phyloP scores from a whole-genome alignment of 2,113 vertebrate species.

The Pica pica region DNA sequence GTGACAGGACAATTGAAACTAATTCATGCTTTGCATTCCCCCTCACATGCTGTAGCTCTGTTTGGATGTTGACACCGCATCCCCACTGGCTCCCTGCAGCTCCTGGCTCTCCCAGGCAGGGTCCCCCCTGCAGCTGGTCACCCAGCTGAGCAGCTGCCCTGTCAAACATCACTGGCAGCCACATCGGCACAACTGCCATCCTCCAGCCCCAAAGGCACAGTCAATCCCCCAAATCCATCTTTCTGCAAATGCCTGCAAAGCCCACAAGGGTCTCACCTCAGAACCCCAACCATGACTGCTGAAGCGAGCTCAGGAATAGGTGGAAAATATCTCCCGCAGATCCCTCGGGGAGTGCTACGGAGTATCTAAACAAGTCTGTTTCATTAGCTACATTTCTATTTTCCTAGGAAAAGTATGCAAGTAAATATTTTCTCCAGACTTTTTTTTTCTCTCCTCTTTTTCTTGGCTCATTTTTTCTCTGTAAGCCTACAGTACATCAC shows the following conservation, averaged over 20 bases:
- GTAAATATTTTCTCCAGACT: slow-evolving; percentile 47
- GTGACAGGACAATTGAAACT: background rate
- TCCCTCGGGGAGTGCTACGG: background rate
- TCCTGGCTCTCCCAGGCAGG: background rate
- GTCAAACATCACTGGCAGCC: rapidly evolving
- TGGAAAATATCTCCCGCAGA: background rate
- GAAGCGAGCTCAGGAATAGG: background rate
- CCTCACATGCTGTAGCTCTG: background rate
- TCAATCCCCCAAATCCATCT: rapidly evolving
- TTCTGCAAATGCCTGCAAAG: background rate
- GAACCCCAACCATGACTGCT: background rate
- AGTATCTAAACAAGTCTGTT: slow-evolving; percentile 22
- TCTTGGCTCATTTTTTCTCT: slow-evolving; percentile 35
- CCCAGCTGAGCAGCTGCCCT: rapidly evolving
- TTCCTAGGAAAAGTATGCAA: slow-evolving; percentile 53
- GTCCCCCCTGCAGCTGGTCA: rapidly evolving
- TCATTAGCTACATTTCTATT: slow-evolving; percentile 30
- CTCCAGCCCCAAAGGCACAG: background rate
- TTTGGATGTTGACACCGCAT: background rate
- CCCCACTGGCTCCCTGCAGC: background rate
- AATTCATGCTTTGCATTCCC: background rate
- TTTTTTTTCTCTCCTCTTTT: slow-evolving; percentile 40
- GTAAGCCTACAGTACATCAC: slow-evolving; percentile 32
- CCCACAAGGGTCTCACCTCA: background rate
- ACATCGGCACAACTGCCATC: rapidly evolving